Base-by-base conservation (phyloP, 2,113 vertebrate species). In the Loxodonta africana region DNA sequence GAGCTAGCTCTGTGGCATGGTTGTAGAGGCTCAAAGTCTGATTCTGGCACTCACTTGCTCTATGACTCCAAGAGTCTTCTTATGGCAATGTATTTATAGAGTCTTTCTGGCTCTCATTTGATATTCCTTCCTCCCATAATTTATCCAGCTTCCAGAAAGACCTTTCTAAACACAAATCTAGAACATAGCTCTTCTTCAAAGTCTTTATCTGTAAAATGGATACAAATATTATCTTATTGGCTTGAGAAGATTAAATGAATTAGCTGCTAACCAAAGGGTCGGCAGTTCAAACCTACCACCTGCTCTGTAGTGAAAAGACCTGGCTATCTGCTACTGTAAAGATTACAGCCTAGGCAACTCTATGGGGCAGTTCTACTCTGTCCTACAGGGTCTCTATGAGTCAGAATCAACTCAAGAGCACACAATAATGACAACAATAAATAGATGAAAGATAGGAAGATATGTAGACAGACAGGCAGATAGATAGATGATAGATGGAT, bases 91-190 rank as follows among this genome's bases (percentile, higher is more conserved):
- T 8, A 14, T 0, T 25, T 15, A 6, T 23, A 44, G 3, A 60
- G 4, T 74, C 69, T 60, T 1, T 30, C 33, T 46, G 4, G 51
- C n/a, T 92, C 63, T 73, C 26, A 0, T 37, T 82, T 83, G 46
- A 23, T 63, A 41, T 8, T 3, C 60, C 33, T 69, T 8, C 0
- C 0, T 51, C 2, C 18, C 5, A 46, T 21, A 0, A 18, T 60
- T 44, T 76, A 46, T 26, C 2, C 12, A 73, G n/a, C 5, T 57
- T 84, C 28, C 37, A 82, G 9, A 37, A 11, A 62, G 14, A 89
- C 2, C 25, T 89, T 83, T 26, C 25, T 71, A 88, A 84, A 23
- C 11, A 60, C 18, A n/a, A 62, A 37, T 41, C n/a, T 74, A 41
- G n/a, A 83, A 83, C 48, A 20, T 25, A 44, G n/a, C 6, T 2